phyloP scores from a whole-genome alignment of 1,140 invertebrate species.

The Lepidotrigona ventralis region DNA sequence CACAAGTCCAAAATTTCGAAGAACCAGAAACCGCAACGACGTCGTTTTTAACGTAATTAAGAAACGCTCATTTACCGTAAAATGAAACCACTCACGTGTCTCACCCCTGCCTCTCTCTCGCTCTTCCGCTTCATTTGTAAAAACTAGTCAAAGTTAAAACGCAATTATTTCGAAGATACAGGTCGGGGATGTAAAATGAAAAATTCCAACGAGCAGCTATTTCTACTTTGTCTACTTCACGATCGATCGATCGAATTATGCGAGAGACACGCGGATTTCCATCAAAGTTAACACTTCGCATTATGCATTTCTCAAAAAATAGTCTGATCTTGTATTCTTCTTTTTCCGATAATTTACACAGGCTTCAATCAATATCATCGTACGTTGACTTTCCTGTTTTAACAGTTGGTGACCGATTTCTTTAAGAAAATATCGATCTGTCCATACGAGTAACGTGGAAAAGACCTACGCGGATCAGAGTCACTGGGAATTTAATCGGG shows the following conservation, averaged over 20 bases:
- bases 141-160: not conserved
- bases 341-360: not conserved
- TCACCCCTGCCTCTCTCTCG: too few species aligned
- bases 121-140: not conserved
- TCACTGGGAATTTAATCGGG: not conserved
- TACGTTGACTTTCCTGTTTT: not conserved
- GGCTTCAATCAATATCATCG: not conserved
- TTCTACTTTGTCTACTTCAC: not conserved
- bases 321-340: not conserved
- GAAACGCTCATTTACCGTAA: not conserved
- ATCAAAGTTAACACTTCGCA: not conserved
- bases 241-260: not conserved
- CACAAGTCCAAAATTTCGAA: not conserved
- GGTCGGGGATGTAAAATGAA: not conserved
- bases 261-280: not conserved
- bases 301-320: not conserved
- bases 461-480: not conserved
- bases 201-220: not conserved
- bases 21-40: slow-evolving; percentile 3
- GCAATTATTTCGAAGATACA: not conserved
- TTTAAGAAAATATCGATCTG: not conserved
- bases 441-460: too few species aligned
- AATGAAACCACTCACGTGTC: not conserved
- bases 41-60: slow-evolving; percentile 1
- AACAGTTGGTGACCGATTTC: slow-evolving; percentile 13